A percentile compares a stretch with the other conserved stretches of the same genome.
phyloP scores from a whole-genome alignment of 2,113 vertebrate species.

The Psophia crepitans region DNA sequence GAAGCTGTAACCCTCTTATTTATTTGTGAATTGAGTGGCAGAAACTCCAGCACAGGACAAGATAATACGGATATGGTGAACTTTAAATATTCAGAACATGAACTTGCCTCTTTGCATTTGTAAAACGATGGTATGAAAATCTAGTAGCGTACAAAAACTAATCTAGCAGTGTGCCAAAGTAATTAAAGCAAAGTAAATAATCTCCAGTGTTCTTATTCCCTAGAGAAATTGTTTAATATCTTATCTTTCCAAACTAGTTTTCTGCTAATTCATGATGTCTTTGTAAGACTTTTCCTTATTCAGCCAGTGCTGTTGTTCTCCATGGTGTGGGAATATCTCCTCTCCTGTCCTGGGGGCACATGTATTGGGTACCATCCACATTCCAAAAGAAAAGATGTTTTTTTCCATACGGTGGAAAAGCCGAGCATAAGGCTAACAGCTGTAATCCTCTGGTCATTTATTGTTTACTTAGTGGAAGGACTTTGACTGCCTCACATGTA shows the following conservation, averaged over 20 bases:
- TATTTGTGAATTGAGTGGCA: conserved; percentile 26
- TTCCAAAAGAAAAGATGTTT: neutral
- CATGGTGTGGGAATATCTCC: neutral
- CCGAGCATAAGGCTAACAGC: neutral
- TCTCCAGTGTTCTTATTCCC: conserved; percentile 77
- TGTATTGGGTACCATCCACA: accelerated
- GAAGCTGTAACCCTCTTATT: neutral
- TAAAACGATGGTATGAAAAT: conserved; percentile 68
- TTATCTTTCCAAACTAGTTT: conserved; percentile 75
- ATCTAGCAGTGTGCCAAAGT: conserved; percentile 74
- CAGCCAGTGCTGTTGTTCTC: neutral
- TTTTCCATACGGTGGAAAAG: neutral
- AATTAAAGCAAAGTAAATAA: conserved; percentile 82
- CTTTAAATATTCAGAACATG: conserved; percentile 69
- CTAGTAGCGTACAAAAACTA: conserved; percentile 71
- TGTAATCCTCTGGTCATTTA: neutral
- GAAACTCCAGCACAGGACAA: neutral
- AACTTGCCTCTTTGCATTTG: conserved; percentile 65
- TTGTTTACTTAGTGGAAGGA: neutral
- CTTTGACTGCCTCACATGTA: neutral
- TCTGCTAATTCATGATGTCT: conserved; percentile 63
- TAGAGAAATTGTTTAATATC: conserved; percentile 74
- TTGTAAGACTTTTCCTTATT: conserved; percentile 46
- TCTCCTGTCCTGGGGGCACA: neutral
- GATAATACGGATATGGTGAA: conserved; percentile 23